These are phyloP conservation scores for Drosophila ficusphila DNA, from an alignment of 1,140 invertebrate genomes.

Conservation along the genomic window DNA sequence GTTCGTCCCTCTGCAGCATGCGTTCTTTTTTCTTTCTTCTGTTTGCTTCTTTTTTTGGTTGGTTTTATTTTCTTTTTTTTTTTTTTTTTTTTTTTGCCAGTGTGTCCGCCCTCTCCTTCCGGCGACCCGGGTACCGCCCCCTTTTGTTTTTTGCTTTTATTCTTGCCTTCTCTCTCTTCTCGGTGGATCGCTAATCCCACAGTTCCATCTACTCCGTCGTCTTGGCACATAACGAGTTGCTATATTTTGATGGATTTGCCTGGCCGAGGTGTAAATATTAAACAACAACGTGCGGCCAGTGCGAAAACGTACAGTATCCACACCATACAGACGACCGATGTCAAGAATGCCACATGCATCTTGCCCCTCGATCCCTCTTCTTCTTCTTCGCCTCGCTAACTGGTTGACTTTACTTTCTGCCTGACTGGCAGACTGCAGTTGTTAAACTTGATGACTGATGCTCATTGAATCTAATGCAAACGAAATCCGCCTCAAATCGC, in stretches of 20 bases:
- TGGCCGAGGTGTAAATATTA: slow-evolving; percentile 76
- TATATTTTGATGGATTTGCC: slow-evolving; percentile 79
- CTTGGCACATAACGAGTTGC: slow-evolving; percentile 69
- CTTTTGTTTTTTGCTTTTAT: too few species aligned
- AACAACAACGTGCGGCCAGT: slow-evolving; percentile 74
- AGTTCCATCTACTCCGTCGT: slow-evolving; percentile 17
- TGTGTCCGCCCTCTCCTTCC: slow-evolving; percentile 60
- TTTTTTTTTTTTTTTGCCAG: too few species aligned
- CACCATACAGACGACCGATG: slow-evolving; percentile 13
- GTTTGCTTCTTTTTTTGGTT: too few species aligned
- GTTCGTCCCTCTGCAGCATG: too few species aligned
- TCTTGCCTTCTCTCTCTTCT: too few species aligned
- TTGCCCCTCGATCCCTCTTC: slow-evolving; percentile 1
- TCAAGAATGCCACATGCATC: not conserved
- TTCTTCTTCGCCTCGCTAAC: slow-evolving; percentile 9
- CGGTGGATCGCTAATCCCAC: slow-evolving; percentile 20
- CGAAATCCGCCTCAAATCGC: slow-evolving; percentile 28
- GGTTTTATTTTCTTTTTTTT: too few species aligned
- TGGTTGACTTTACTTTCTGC: slow-evolving; percentile 20
- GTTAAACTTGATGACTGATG: slow-evolving; percentile 51
- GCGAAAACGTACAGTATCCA: slow-evolving; percentile 62
- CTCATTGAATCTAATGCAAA: slow-evolving; percentile 57
- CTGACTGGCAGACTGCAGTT: slow-evolving; percentile 22
- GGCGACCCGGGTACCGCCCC: slow-evolving; percentile 18
- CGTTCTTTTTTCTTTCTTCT: too few species aligned